These are phyloP conservation scores for Drosophila nebulosa DNA, from an alignment of 1,140 invertebrate species.

Conservation along the genomic window DNA sequence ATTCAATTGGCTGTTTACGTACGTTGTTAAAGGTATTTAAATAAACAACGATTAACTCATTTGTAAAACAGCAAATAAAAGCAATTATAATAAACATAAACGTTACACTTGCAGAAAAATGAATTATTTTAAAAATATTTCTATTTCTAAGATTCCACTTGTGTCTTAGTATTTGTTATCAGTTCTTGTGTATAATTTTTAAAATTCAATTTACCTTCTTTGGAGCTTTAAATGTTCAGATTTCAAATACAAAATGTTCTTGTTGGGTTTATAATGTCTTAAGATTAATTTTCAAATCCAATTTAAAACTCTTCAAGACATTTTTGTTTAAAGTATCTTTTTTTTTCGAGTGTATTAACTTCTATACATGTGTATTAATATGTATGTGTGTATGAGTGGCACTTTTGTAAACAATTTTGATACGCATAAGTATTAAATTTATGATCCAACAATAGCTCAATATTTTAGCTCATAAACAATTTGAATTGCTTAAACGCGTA, in stretches of 20 bases:
- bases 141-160: no score
- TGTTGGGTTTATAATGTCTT: no score
- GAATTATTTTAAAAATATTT: no score
- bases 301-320: background rate
- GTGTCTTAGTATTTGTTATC: no score
- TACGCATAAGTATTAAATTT: constrained; percentile 29
- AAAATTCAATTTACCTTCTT: no score
- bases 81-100: background rate
- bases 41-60: background rate
- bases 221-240: no score
- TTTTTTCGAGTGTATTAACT: constrained; percentile 19
- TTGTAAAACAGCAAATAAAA: background rate
- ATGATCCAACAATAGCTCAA: constrained; percentile 61
- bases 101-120: background rate
- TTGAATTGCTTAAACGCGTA: constrained; percentile 51
- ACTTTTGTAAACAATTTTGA: background rate
- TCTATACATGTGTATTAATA: background rate
- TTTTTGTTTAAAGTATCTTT: no score
- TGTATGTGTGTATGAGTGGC: background rate
- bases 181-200: no score
- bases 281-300: no score
- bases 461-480: constrained; percentile 55
- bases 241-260: no score
- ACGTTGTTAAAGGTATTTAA: constrained; percentile 16
- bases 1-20: background rate